phyloP scores from a whole-genome alignment of 92 coral and sea anemone genomes.

The Nematostella vectensis region DNA sequence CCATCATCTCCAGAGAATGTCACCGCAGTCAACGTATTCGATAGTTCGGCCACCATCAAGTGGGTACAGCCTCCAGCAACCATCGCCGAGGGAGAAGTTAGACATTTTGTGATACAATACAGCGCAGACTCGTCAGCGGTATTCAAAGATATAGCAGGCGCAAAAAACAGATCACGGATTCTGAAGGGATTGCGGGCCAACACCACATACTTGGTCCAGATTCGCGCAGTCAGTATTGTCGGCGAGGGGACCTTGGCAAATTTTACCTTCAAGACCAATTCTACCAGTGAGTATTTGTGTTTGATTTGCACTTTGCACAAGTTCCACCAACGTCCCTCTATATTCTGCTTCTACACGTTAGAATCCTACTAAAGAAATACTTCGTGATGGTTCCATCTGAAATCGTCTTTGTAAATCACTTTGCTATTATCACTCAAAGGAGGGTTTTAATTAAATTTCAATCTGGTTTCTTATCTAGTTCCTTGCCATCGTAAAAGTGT shows the following conservation, averaged over 20 bases:
- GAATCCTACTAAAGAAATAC: too few species aligned
- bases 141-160: not conserved
- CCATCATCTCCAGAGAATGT: constrained; percentile 7
- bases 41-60: not conserved
- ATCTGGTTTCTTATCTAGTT: too few species aligned
- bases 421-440: too few species aligned
- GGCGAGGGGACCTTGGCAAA: constrained; percentile 6
- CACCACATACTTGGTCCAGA: constrained; percentile 1
- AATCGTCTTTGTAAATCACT: too few species aligned
- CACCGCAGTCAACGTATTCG: not conserved
- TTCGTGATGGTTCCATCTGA: too few species aligned
- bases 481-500: constrained; percentile 2
- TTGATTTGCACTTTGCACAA: too few species aligned
- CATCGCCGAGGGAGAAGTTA: not conserved
- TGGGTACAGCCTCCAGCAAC: not conserved
- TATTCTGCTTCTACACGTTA: too few species aligned
- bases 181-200: not conserved
- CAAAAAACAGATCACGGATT: not conserved
- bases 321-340: too few species aligned
- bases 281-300: not conserved
- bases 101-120: not conserved
- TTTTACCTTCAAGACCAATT: not conserved
- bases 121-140: not conserved
- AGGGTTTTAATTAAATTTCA: too few species aligned
- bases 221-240: constrained; percentile 7